Conservation (phyloP, 1,140 invertebrate species). For the Drosophila malerkotliana region DNA sequence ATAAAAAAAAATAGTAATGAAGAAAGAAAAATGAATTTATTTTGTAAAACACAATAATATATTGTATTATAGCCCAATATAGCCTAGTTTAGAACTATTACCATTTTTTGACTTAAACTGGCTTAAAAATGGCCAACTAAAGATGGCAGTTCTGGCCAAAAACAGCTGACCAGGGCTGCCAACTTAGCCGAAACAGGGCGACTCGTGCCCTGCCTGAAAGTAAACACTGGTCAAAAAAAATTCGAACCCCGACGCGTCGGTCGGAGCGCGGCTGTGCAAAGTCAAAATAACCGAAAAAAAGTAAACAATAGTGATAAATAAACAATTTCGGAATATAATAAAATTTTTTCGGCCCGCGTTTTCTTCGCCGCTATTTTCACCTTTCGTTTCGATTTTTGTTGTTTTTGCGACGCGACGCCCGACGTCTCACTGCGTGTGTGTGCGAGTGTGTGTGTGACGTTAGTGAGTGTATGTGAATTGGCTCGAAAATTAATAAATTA, state of each 20-base stretch:
- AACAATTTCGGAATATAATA: constrained; percentile 8
- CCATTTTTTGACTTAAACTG: too few relatives aligned
- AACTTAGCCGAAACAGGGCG: not conserved
- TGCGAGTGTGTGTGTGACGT: constrained; percentile 9
- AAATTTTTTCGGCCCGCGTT: constrained; percentile 18
- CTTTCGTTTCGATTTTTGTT: constrained; percentile 31
- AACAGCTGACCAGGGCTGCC: not conserved
- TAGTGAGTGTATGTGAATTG: constrained; percentile 39
- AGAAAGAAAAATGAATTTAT: too few relatives aligned
- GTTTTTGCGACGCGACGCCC: constrained; percentile 34
- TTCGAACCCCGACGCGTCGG: not conserved
- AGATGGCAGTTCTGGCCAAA: too few relatives aligned
- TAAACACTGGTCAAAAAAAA: not conserved
- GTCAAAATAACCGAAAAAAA: not conserved
- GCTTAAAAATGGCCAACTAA: too few relatives aligned
- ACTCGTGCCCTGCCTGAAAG: not conserved
- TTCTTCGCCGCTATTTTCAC: constrained; percentile 19
- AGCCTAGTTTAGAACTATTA: too few relatives aligned
- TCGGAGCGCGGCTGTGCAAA: not conserved
- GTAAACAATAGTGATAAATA: constrained; percentile 6
- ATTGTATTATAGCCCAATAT: too few relatives aligned
- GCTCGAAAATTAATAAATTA: constrained; percentile 58
- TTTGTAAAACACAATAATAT: too few relatives aligned
- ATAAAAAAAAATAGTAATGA: too few relatives aligned
- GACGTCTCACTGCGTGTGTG: constrained; percentile 10